These are phyloP conservation scores for Leucophenga varia DNA, from an alignment of 1,140 invertebrate genomes.

Conservation along the genomic window DNA sequence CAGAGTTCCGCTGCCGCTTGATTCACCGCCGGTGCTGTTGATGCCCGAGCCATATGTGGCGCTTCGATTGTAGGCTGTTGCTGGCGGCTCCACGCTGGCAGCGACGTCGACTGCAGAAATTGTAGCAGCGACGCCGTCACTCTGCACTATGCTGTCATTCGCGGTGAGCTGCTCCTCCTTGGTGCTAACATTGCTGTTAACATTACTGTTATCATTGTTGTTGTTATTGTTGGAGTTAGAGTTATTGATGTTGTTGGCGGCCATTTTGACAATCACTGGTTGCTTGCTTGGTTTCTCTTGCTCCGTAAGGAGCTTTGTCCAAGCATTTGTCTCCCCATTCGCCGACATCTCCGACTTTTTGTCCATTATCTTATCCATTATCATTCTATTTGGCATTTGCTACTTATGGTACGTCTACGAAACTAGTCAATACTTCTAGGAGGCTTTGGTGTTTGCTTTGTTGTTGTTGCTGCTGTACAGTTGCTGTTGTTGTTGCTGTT, in stretches of 20 bases:
- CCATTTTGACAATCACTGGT: slow-evolving; percentile 36
- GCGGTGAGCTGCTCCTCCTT: slow-evolving; percentile 32
- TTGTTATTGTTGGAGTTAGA: too few species aligned
- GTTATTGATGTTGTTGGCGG: slow-evolving; percentile 6
- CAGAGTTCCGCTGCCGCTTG: slow-evolving; percentile 36
- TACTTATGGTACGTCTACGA: too few species aligned
- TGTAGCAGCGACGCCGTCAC: background rate
- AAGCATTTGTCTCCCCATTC: slow-evolving; percentile 48
- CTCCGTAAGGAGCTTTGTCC: slow-evolving; percentile 44
- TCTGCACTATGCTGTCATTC: background rate
- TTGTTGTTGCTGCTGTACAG: too few species aligned
- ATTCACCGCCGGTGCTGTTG: slow-evolving; percentile 40
- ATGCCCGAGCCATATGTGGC: too few species aligned
- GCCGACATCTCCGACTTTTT: slow-evolving; percentile 29
- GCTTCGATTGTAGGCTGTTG: too few species aligned
- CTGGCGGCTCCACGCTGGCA: too few species aligned
- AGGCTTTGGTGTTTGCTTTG: too few species aligned
- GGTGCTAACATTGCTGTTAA: background rate
- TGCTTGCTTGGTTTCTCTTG: slow-evolving; percentile 30
- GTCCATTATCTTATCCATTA: slow-evolving; percentile 52
- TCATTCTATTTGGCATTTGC: too few species aligned
- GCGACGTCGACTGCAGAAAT: background rate
- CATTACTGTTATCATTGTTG: background rate
- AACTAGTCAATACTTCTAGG: too few species aligned
- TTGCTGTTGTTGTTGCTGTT: too few species aligned